Conservation (phyloP, 1,140 invertebrate species). For the Homarus americanus region DNA sequence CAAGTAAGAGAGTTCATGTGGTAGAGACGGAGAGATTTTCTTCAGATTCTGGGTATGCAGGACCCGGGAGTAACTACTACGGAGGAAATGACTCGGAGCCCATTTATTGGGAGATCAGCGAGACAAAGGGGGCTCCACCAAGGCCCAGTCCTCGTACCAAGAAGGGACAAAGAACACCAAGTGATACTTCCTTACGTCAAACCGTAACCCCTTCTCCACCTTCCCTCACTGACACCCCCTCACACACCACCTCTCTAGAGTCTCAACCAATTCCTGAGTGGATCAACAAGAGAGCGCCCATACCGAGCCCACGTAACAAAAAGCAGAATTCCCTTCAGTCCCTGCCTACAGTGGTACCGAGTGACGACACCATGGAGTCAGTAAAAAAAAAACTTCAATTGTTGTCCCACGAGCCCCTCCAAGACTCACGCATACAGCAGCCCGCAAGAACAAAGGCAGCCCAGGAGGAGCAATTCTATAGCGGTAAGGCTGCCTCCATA, state of each 20-base stretch:
- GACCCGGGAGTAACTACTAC: slow-evolving; percentile 31
- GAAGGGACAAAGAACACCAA: slow-evolving; percentile 20
- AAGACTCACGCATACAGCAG: background rate
- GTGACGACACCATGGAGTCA: slow-evolving; percentile 41
- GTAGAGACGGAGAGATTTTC: slow-evolving; percentile 16
- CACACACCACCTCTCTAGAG: background rate
- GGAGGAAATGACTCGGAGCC: slow-evolving; percentile 27
- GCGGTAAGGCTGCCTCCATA: slow-evolving; percentile 65
- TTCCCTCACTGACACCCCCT: background rate
- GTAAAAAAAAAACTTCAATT: slow-evolving; percentile 69
- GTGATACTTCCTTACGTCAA: slow-evolving; percentile 1
- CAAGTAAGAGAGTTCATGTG: background rate
- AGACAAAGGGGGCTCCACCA: slow-evolving; percentile 39
- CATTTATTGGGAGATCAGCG: slow-evolving; percentile 65
- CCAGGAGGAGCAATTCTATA: slow-evolving; percentile 50
- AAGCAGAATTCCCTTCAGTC: slow-evolving; percentile 63
- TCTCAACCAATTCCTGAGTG: slow-evolving; percentile 24
- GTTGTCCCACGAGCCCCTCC: slow-evolving; percentile 32
- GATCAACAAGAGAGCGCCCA: slow-evolving; percentile 51
- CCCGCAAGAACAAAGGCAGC: background rate
- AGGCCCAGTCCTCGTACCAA: slow-evolving; percentile 53
- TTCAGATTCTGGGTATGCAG: slow-evolving; percentile 61
- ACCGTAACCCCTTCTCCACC: background rate
- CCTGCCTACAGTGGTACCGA: slow-evolving; percentile 35
- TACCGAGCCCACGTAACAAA: slow-evolving; percentile 55